These are phyloP conservation scores for Maconellicoccus hirsutus DNA, from an alignment of 1,140 invertebrate species.

Conservation along the genomic window DNA sequence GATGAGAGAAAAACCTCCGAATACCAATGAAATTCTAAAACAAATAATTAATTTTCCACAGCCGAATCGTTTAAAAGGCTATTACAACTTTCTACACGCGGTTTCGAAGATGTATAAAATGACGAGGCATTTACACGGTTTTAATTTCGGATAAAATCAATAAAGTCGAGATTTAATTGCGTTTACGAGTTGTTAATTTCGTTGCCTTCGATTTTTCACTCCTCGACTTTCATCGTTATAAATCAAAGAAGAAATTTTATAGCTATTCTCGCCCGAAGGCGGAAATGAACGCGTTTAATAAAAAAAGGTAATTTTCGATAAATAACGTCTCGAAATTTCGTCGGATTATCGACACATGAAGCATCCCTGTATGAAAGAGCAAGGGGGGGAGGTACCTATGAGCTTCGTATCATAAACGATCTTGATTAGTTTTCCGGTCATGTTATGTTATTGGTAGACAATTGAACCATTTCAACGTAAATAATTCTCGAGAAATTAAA, in stretches of 20 bases:
- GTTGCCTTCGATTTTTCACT: background rate
- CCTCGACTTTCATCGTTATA: background rate
- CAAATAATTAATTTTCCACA: background rate
- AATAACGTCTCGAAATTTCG: background rate
- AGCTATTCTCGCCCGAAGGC: background rate
- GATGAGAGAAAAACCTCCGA: background rate
- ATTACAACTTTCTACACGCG: background rate
- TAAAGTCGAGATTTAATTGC: slow-evolving; percentile 3
- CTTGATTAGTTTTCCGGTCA: too few relatives aligned
- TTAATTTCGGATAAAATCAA: background rate
- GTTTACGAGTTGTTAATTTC: background rate
- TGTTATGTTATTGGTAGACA: too few relatives aligned
- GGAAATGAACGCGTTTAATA: background rate
- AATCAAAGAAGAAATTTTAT: background rate
- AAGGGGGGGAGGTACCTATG: too few relatives aligned
- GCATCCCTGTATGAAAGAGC: too few relatives aligned
- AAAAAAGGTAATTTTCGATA: background rate
- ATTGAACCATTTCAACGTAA: too few relatives aligned
- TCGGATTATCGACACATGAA: background rate
- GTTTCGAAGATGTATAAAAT: background rate
- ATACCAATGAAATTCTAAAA: background rate
- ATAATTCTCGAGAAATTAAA: too few relatives aligned
- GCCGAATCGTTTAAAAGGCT: background rate
- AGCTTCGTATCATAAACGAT: too few relatives aligned
- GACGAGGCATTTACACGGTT: background rate